Evolutionary conservation across 2,797 vertebrate species (phyloP), one percentile per base, ranked within the genome.

Genomic region (Petrocephalus schoutedeni): DNA sequence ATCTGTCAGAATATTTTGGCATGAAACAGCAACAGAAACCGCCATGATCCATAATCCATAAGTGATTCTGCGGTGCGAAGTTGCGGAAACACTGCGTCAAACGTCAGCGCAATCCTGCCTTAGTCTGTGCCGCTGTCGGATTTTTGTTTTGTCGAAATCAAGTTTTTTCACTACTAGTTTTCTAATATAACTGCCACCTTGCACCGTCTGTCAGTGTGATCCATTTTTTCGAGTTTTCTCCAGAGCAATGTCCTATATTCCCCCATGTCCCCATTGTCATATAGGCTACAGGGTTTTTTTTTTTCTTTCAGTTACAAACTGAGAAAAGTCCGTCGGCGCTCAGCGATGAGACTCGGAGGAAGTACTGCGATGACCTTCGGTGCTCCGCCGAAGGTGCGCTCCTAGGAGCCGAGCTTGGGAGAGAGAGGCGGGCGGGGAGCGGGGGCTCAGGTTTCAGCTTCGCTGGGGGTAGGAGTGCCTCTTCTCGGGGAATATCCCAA

Each of bases 401-500:
- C 88, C 91, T 89, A 92, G 92, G 92, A 91, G 94, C 94, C 89
- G 89, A 92, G 93, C 94, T 92, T 92, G 90, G 89, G 89, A 91
- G 85, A 91, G 89, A 90, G 87, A 93, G 84, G 56, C 21, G 95
- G 95, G 95, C 95, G 95, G 96, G 95, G 95, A 93, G 93, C 92
- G 88, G 88, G 90, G 94, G 94, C 95, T 98, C 97, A 91, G 95
- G 94, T 98, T 98, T 96, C 97, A 97, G 93, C 95, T 89, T 93
- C 54, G 95, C 94, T 92, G 96, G 97, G 97, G 97, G 97, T 95
- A 94, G 91, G 95, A 97, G 95, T 94, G 96, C 95, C 96, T 95
- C 94, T 92, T 93, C 95, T 96, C 96, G 96, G 96, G 95, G 95
- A 95, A 95, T 96, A 96, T 96, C 96, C 96, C 93, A 97, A 96